Evolutionary conservation across 2,888 invertebrate genomes (phyloP), one percentile per base, ranked within the genome.

Genomic region (Tenthredo amoena): DNA sequence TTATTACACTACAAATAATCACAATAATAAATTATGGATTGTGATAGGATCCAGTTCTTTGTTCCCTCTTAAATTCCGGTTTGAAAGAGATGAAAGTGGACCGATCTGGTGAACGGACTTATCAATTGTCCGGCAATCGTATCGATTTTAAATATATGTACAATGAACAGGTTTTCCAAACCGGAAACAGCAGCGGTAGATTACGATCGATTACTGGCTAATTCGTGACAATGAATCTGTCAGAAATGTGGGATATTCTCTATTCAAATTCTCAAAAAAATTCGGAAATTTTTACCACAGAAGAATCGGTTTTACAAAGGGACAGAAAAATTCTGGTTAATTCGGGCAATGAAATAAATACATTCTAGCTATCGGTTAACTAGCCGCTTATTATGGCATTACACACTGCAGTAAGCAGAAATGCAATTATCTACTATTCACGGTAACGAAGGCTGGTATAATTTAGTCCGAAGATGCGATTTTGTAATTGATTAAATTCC

Each of bases 401-500:
- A 68, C 18, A 68, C 68, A 18, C 68, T 68, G 18, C 68, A 34
- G 68, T 68, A 34, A 68, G 34, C 68, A 68, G 34, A 34, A 68
- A 68, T 34, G 68, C 68, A 68, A 68, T 68, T 68, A 68, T 68
- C 68, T 34, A 68, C 34, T 7, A 68, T 68, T 68, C 68, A 34
- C 34, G 34, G 34, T 15, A 68, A 68, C 34, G 68, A 34, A 68
- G 34, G 18, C 31, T 18, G 26, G 34, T 68, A 68, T 34, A 68
- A 34, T 34, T 26, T 18, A 34, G 34, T 68, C 18, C 34, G 18
- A 68, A 68, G 68, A 68, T 34, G 68, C 18, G 68, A 34, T 68
- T 68, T 68, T 18, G 68, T 68, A 68, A 68, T 68, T 34, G 34
- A 68, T 68, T 15, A 68, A 15, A 68, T 68, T 68, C 6, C 31